Base-by-base conservation (phyloP, 2,888 invertebrate genomes). In the Chorisops tibialis region DNA sequence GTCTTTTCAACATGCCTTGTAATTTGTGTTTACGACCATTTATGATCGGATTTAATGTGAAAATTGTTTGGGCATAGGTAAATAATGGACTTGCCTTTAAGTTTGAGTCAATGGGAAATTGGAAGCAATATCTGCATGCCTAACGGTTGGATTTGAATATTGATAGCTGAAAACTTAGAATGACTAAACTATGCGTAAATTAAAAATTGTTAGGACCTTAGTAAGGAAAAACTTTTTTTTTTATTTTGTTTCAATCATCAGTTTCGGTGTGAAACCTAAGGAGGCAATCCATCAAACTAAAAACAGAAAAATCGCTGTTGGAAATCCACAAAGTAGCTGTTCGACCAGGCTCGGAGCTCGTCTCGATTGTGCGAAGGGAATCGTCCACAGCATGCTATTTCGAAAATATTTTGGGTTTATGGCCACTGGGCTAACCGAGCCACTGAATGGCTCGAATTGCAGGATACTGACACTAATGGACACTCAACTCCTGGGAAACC, bases 321-420 rank as follows among this genome's bases (percentile, higher is more conserved):
- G 56, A 56, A 56, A 56, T 56, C 56, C 56, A 18, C 56, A 56
- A 56, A 56, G 56, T 43, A 56, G 56, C 39, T 6, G 18, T n/a
- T 39, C 43, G 30, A 30, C 30, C 9, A 30, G 30, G 30, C 9
- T 30, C 30, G 30, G 30, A 30, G 30, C 30, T 30, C 7, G 7
- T 5, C 9, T 24, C 56, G 3, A 30, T 56, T 52, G 43, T 43
- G 16, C 56, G 11, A 30, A 21, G 14, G 16, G 18, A 12, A 14
- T 14, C 18, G 45, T 4, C 35, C 56, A n/a, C 56, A 56, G 56
- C 43, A 22, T 43, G 56, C 30, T n/a, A 30, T 43, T 24, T 18
- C 11, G 56, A 56, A 56, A 56, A 56, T 56, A 56, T 56, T 56
- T 56, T 56, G 56, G 45, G 19, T 45, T 43, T 30, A 56, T 45